phyloP scores from a whole-genome alignment of 2,113 vertebrate species.

The Sterrhoptilus dennistouni region DNA sequence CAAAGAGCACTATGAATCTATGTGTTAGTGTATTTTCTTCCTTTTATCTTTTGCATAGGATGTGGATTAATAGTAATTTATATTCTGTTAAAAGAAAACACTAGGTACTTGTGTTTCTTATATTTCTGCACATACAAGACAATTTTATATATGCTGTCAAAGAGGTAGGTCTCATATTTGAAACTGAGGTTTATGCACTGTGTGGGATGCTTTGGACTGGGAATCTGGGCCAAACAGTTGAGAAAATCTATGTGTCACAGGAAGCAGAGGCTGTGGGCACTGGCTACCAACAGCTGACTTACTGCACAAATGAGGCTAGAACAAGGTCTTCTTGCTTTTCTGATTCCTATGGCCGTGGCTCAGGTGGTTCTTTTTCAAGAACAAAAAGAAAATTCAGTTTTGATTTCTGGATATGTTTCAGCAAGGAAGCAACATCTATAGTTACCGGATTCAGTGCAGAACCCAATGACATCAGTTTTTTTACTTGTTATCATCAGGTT shows the following conservation, averaged over 20 bases:
- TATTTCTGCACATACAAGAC: background rate
- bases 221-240: background rate
- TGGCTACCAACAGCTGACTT: background rate
- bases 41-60: background rate
- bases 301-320: background rate
- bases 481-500: background rate
- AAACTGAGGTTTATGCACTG: background rate
- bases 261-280: background rate
- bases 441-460: background rate
- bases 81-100: background rate
- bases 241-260: background rate
- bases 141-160: background rate
- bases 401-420: background rate
- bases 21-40: background rate
- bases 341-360: background rate
- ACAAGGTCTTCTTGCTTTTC: background rate
- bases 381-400: background rate
- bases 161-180: background rate
- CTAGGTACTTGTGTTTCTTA: background rate
- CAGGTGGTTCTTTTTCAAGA: background rate
- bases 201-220: background rate
- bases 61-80: background rate
- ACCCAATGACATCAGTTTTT: background rate
- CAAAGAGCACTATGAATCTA: background rate
- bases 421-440: background rate